A percentile compares a stretch with the other conserved stretches of the same genome.
phyloP scores from a whole-genome alignment of 92 coral and sea anemone species.

The Meandrina meandrites region DNA sequence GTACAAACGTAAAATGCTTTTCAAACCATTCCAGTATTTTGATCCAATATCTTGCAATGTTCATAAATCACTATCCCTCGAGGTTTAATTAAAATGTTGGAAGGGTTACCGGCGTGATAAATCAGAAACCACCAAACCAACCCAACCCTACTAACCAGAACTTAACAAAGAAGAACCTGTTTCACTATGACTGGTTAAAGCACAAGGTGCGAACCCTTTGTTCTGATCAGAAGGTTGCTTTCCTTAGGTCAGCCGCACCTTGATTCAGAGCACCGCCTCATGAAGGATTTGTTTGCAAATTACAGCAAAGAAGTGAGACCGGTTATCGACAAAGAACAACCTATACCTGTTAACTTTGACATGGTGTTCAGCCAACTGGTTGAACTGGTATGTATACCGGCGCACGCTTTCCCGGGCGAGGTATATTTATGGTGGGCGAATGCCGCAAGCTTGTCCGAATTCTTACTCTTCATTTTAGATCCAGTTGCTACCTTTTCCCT shows the following conservation, averaged over 20 bases:
- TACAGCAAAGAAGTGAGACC: slow-evolving; percentile 84
- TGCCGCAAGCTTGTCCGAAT: background rate
- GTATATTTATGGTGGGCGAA: background rate
- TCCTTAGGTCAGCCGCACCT: slow-evolving; percentile 40
- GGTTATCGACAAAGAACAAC: slow-evolving; percentile 50
- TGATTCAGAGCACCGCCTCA: slow-evolving; percentile 70
- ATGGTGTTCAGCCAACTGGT: slow-evolving; percentile 82
- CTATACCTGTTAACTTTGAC: slow-evolving; percentile 67
- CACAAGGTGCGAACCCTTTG: background rate
- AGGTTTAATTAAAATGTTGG: no score
- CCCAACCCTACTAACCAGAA: no score
- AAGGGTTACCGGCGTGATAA: no score
- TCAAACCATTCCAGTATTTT: no score
- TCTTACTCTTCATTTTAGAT: no score
- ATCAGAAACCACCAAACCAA: no score
- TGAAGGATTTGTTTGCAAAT: slow-evolving; percentile 57
- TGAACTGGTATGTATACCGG: slow-evolving; percentile 57
- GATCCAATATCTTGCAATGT: no score
- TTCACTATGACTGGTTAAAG: background rate
- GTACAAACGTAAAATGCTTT: no score
- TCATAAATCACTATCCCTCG: no score
- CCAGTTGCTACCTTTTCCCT: background rate
- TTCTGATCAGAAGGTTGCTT: background rate
- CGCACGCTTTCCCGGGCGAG: background rate
- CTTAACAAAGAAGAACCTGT: background rate